phyloP scores from a whole-genome alignment of 2,797 vertebrate genomes.

The Clarias pachynema region DNA sequence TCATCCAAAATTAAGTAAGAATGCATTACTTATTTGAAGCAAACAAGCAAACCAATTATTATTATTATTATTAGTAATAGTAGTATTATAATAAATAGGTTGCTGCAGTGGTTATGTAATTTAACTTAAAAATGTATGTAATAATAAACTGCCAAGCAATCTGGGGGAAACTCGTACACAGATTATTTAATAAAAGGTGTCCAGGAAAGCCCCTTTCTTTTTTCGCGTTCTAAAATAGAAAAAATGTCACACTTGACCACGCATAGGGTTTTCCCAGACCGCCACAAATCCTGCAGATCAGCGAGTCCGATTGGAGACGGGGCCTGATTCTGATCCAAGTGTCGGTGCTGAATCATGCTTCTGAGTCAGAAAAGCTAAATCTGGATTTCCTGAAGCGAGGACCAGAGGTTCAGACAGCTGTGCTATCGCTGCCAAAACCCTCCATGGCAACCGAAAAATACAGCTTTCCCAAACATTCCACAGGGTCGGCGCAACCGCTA shows the following conservation, averaged over 20 bases:
- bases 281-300: background rate
- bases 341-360: background rate
- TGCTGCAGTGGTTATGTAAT: background rate
- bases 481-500: background rate
- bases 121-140: background rate
- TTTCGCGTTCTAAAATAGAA: background rate
- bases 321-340: background rate
- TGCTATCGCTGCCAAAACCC: background rate
- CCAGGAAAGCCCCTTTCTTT: background rate
- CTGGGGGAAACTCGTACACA: background rate
- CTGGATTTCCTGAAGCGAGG: background rate
- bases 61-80: too few species aligned
- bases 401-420: slow-evolving; percentile 14
- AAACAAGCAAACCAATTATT: too few species aligned
- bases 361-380: slow-evolving; percentile 19
- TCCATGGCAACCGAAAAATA: slow-evolving; percentile 17
- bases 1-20: background rate
- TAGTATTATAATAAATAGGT: background rate
- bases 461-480: slow-evolving; percentile 9
- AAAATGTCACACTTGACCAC: background rate
- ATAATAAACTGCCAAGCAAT: background rate
- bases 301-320: background rate
- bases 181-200: background rate
- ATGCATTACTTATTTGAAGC: background rate
- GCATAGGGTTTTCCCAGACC: background rate